A percentile compares a stretch with the other conserved stretches of the same genome.
Conservation (phyloP, 2,888 invertebrate genomes). For the Gortyna flavago region DNA sequence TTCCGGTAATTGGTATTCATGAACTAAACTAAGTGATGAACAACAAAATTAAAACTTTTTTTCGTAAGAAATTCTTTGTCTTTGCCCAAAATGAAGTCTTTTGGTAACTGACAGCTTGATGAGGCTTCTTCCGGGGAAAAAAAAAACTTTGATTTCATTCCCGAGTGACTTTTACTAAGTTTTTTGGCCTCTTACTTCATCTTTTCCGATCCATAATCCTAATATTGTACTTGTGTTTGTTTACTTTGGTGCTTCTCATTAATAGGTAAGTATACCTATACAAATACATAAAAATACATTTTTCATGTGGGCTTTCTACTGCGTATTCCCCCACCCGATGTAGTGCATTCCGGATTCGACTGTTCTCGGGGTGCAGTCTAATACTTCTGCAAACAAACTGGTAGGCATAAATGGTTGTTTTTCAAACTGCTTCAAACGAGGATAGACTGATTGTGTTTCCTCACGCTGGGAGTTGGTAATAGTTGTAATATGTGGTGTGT, state of each 20-base stretch:
- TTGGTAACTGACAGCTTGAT: constrained; percentile 32
- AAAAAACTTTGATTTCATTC: constrained; percentile 22
- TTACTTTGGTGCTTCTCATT: neutral
- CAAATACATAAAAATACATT: no score
- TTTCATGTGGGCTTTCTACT: no score
- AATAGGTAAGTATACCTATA: no score
- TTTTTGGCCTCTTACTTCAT: constrained; percentile 4
- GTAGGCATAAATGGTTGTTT: no score
- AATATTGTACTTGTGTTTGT: neutral
- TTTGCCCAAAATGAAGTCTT: constrained; percentile 3
- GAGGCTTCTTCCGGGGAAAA: constrained; percentile 10
- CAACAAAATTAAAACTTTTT: neutral
- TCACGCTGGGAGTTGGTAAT: no score
- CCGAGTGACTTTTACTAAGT: neutral
- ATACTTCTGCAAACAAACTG: no score
- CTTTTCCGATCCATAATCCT: neutral
- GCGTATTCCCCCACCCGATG: no score
- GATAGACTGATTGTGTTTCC: no score
- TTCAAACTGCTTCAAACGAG: no score
- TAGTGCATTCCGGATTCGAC: no score
- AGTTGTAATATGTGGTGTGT: no score
- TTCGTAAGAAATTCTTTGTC: neutral
- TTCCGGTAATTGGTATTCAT: neutral
- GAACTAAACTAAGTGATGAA: constrained; percentile 2
- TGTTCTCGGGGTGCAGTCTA: no score